Conservation (phyloP, 2,113 vertebrate species). For the Eclectus roratus region DNA sequence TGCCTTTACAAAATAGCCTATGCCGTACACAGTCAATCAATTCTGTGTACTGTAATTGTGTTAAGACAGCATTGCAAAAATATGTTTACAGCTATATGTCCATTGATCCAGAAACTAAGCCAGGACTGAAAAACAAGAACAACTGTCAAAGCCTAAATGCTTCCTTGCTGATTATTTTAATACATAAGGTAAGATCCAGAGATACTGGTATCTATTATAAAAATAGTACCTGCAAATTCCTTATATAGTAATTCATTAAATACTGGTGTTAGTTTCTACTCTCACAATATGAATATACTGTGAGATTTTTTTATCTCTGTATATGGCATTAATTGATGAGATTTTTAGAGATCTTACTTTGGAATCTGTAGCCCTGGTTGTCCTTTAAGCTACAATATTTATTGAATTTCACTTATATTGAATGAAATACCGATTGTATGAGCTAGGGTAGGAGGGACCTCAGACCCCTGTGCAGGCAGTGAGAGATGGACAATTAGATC, state of each 20-base stretch:
- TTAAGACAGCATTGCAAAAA: not conserved
- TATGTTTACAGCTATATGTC: constrained; percentile 46
- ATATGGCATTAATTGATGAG: not conserved
- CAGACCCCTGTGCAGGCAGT: not conserved
- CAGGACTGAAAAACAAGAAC: not conserved
- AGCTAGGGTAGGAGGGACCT: not conserved
- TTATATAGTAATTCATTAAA: not conserved
- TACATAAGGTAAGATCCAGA: not conserved
- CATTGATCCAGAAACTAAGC: constrained; percentile 36
- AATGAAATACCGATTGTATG: not conserved
- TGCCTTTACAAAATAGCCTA: constrained; percentile 6
- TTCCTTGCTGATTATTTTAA: not conserved
- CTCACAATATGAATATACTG: not conserved
- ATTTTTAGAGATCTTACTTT: not conserved
- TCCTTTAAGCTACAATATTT: not conserved
- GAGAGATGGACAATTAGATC: not conserved
- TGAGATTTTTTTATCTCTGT: not conserved
- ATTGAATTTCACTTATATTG: not conserved
- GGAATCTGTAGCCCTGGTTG: not conserved
- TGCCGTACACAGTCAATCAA: constrained; percentile 10
- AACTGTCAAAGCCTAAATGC: not conserved
- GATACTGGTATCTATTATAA: not conserved
- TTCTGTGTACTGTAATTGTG: constrained; percentile 10
- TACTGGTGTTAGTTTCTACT: not conserved
- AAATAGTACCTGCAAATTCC: not conserved